Conservation (phyloP, 2,113 vertebrate genomes). For the Heliornis fulica region DNA sequence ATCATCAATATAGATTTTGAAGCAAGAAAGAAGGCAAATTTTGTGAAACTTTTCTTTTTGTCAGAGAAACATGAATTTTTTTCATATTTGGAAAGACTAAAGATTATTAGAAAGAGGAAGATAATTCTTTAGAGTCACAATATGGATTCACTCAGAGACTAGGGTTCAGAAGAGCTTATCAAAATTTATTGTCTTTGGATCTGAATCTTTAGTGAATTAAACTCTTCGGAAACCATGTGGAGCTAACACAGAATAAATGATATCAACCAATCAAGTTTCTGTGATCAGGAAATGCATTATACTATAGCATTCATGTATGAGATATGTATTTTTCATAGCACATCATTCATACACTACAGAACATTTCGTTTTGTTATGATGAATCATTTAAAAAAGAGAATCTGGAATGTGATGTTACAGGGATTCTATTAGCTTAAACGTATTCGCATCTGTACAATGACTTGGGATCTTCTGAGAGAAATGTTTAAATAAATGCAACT, state of each 20-base stretch:
- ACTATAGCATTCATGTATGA: background rate
- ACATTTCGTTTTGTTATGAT: slow-evolving; percentile 12
- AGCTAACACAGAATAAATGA: background rate
- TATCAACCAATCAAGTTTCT: background rate
- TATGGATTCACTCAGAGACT: background rate
- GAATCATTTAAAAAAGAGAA: slow-evolving; percentile 15
- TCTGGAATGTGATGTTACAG: background rate
- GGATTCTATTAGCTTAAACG: background rate
- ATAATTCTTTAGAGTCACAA: background rate
- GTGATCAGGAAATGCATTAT: background rate
- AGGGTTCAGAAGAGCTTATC: background rate
- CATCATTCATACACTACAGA: background rate
- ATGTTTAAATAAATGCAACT: background rate
- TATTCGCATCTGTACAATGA: background rate
- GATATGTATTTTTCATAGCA: background rate
- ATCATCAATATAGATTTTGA: background rate
- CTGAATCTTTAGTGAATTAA: background rate
- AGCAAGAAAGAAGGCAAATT: background rate
- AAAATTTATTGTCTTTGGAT: background rate
- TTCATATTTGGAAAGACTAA: background rate
- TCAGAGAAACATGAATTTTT: background rate
- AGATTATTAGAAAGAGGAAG: background rate
- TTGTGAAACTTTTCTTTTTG: background rate
- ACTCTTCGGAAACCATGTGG: background rate
- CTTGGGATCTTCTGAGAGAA: background rate